Conservation (phyloP, 2,797 vertebrate genomes). For the Artibeus lituratus region DNA sequence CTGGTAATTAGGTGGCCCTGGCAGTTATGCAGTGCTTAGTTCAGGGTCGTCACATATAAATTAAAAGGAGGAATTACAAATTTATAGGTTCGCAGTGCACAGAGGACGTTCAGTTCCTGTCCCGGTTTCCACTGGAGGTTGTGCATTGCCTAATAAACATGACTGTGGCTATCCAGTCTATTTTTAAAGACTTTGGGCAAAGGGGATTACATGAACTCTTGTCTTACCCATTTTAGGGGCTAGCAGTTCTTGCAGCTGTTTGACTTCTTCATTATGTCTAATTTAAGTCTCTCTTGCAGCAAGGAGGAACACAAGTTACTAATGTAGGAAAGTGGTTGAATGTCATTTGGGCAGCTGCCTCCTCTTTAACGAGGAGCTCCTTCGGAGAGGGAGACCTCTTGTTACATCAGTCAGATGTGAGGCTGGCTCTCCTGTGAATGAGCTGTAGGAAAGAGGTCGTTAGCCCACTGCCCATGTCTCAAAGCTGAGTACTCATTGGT, state of each 20-base stretch:
- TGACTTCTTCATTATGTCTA: slow-evolving; percentile 38
- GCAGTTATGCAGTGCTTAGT: neutral
- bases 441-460: neutral
- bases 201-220: slow-evolving; percentile 54
- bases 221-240: slow-evolving; percentile 27
- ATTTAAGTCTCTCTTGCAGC: slow-evolving; percentile 54
- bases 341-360: slow-evolving; percentile 7
- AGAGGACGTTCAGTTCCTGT: slow-evolving; percentile 2
- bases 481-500: neutral
- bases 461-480: neutral
- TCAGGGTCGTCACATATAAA: slow-evolving; percentile 31
- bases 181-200: slow-evolving; percentile 62
- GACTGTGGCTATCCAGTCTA: slow-evolving; percentile 32
- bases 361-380: neutral
- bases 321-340: neutral
- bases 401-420: neutral
- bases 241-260: slow-evolving; percentile 60
- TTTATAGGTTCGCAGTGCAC: slow-evolving; percentile 22
- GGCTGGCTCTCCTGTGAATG: neutral
- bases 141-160: slow-evolving; percentile 51
- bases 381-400: neutral
- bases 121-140: neutral
- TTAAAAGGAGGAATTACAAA: slow-evolving; percentile 53
- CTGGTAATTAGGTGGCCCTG: slow-evolving; percentile 28
- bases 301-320: slow-evolving; percentile 45